Conservation (phyloP, 2,888 invertebrate genomes). For the Nomada hirtipes region DNA sequence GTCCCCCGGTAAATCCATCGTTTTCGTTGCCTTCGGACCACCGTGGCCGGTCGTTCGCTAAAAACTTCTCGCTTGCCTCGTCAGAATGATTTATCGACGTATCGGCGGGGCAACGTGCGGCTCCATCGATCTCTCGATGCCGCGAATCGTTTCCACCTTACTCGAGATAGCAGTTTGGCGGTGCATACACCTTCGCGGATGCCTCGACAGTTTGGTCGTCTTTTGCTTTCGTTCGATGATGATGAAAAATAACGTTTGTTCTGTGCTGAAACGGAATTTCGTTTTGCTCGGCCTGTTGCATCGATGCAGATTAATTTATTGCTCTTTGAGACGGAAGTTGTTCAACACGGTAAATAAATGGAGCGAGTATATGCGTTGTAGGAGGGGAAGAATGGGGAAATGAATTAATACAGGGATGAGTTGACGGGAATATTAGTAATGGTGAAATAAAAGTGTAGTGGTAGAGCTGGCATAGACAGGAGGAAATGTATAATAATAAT, state of each 20-base stretch:
- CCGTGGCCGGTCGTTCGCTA: slow-evolving; percentile 53
- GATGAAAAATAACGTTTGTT: slow-evolving; percentile 23
- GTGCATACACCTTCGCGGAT: slow-evolving; percentile 21
- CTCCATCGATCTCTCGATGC: slow-evolving; percentile 57
- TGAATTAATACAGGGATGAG: too few species aligned
- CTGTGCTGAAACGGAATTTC: slow-evolving; percentile 43
- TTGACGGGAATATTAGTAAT: too few species aligned
- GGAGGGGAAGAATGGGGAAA: too few species aligned
- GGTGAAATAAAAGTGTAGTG: too few species aligned
- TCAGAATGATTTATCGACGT: slow-evolving; percentile 69
- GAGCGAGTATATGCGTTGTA: too few species aligned
- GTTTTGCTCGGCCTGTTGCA: slow-evolving; percentile 31
- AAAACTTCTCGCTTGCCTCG: slow-evolving; percentile 64
- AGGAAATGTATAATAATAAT: too few species aligned
- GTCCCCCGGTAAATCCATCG: slow-evolving; percentile 35
- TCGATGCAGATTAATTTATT: slow-evolving; percentile 1
- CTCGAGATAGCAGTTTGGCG: slow-evolving; percentile 44
- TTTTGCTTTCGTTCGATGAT: slow-evolving; percentile 28
- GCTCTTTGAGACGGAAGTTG: neutral
- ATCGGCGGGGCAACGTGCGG: slow-evolving; percentile 58
- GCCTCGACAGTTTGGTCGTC: neutral
- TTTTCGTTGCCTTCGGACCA: slow-evolving; percentile 57
- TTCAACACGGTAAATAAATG: neutral
- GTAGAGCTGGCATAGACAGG: too few species aligned
- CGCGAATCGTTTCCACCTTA: slow-evolving; percentile 59